phyloP scores from a whole-genome alignment of 2,888 invertebrate genomes.

The Smittia sp. region DNA sequence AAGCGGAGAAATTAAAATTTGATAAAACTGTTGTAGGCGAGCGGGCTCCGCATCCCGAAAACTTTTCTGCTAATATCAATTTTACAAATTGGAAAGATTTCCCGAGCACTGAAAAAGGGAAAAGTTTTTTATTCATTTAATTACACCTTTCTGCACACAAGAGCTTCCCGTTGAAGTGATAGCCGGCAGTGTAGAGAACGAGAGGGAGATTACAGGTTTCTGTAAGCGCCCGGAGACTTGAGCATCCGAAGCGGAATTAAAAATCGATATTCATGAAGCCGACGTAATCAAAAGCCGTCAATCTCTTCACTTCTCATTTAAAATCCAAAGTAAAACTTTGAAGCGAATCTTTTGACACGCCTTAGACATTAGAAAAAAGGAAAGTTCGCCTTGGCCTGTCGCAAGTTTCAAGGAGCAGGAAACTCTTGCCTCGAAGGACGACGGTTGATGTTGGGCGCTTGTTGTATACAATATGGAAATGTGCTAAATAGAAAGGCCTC shows the following conservation, averaged over 20 bases:
- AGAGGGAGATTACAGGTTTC: neutral
- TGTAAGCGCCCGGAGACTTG: neutral
- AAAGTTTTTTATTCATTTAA: slow-evolving; percentile 8
- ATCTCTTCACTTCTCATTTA: slow-evolving; percentile 16
- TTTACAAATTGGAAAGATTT: slow-evolving; percentile 20
- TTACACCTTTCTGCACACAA: neutral
- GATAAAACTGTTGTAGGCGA: neutral
- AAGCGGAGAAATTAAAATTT: neutral
- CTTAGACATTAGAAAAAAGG: slow-evolving; percentile 5
- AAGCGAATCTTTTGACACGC: slow-evolving; percentile 23
- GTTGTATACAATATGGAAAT: neutral
- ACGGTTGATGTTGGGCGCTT: no score
- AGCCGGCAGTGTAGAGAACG: neutral
- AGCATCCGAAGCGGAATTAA: neutral
- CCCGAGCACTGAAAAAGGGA: neutral
- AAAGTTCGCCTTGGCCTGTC: no score
- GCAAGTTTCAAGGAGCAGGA: no score
- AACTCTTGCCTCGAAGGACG: no score
- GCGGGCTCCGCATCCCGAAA: neutral
- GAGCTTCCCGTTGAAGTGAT: neutral
- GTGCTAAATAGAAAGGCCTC: neutral
- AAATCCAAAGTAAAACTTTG: slow-evolving; percentile 7
- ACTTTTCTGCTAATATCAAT: neutral
- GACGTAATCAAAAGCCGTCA: slow-evolving; percentile 22
- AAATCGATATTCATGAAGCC: neutral